Evolutionary conservation across 2,888 invertebrate genomes (phyloP).

Genomic region (Lasius platythorax): DNA sequence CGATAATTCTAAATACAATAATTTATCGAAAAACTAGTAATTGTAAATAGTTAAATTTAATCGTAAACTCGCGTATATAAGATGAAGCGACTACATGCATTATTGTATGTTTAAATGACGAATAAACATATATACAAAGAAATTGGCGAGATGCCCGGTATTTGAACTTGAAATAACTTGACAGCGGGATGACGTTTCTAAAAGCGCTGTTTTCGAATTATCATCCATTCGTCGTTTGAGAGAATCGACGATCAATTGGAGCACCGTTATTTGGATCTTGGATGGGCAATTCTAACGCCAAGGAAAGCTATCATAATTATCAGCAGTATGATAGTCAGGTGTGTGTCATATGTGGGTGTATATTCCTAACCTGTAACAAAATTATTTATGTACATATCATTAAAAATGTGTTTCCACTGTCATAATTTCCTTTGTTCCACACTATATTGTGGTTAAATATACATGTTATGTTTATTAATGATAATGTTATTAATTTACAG

Average conservation of each 20-base stretch:
- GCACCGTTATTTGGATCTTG: slow-evolving; percentile 75
- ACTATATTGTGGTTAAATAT: background rate
- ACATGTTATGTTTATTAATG: background rate
- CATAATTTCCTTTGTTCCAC: background rate
- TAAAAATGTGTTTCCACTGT: background rate
- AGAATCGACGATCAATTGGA: slow-evolving; percentile 11
- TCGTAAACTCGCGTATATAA: background rate
- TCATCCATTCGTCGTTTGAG: slow-evolving; percentile 2
- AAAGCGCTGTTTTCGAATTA: slow-evolving; percentile 23
- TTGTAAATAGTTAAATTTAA: background rate
- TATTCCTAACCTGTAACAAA: slow-evolving; percentile 72
- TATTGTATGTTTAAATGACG: background rate
- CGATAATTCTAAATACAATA: background rate
- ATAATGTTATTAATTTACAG: slow-evolving; percentile 68
- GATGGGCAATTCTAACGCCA: slow-evolving; percentile 83
- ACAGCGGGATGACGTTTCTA: slow-evolving; percentile 23
- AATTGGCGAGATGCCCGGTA: background rate
- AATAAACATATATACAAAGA: background rate
- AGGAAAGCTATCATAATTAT: slow-evolving; percentile 76
- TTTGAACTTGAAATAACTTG: background rate
- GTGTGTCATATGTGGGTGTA: slow-evolving; percentile 55
- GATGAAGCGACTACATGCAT: background rate
- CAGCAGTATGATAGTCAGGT: slow-evolving; percentile 82
- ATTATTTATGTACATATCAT: slow-evolving; percentile 4
- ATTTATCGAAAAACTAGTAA: background rate